A percentile compares a stretch with the other conserved stretches of the same genome.
Conservation (phyloP, 1,140 invertebrate species). For the Nasonia giraulti region DNA sequence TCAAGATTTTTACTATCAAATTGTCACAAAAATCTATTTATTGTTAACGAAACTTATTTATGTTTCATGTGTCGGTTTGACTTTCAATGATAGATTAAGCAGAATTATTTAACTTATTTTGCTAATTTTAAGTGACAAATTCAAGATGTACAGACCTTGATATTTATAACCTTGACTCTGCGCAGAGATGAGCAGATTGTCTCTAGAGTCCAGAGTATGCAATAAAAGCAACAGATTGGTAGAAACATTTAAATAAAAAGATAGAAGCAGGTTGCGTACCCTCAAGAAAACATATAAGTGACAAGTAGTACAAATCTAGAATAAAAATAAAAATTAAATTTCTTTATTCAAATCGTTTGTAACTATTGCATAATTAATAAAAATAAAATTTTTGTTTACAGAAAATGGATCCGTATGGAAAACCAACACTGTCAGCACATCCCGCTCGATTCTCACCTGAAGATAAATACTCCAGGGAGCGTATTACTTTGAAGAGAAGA, state of each 20-base stretch:
- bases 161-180: neutral
- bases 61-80: too few species aligned
- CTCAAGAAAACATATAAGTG: neutral
- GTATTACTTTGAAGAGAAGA: slow-evolving; percentile 92
- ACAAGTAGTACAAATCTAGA: neutral
- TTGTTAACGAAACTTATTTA: too few species aligned
- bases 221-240: neutral
- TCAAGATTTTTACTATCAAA: too few species aligned
- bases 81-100: neutral
- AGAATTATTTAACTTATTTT: neutral
- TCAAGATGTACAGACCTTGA: neutral
- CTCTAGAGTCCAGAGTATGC: neutral
- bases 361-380: neutral
- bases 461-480: slow-evolving; percentile 94
- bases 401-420: slow-evolving; percentile 84
- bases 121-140: neutral
- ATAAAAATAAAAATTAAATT: neutral
- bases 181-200: neutral
- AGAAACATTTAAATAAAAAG: neutral
- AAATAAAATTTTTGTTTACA: slow-evolving; percentile 71
- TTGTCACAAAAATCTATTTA: too few species aligned
- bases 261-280: neutral
- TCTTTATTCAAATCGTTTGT: neutral
- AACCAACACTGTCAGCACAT: slow-evolving; percentile 91
- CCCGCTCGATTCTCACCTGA: slow-evolving; percentile 97